These are phyloP conservation scores for Prunella fulvescens DNA, from an alignment of 2,113 vertebrate genomes.

Conservation along the genomic window DNA sequence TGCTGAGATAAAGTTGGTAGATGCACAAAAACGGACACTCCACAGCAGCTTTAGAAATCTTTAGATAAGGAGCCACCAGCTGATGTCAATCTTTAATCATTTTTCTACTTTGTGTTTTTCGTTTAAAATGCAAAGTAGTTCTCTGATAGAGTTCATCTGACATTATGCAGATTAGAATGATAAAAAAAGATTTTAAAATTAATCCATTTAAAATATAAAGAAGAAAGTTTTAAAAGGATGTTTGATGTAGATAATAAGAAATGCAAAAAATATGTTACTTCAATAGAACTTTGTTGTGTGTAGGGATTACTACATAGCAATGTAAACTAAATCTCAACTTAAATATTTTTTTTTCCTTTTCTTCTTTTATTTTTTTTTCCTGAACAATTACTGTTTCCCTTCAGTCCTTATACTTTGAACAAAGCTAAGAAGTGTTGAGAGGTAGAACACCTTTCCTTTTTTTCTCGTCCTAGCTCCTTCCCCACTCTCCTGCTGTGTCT, in stretches of 20 bases:
- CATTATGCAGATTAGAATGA: neutral
- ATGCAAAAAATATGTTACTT: neutral
- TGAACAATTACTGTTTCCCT: neutral
- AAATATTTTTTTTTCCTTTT: neutral
- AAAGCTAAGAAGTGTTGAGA: neutral
- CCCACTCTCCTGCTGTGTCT: neutral
- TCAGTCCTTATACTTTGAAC: neutral
- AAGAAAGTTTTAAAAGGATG: neutral
- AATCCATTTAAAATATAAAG: neutral
- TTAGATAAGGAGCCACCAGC: neutral
- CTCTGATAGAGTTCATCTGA: neutral
- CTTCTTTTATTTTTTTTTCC: neutral
- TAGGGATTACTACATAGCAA: neutral
- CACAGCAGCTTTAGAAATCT: neutral
- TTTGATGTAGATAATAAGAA: neutral
- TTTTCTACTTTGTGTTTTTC: neutral
- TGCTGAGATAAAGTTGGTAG: neutral
- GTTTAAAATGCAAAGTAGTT: conserved; percentile 3
- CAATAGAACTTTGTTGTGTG: neutral
- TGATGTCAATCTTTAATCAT: neutral
- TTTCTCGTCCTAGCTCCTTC: neutral
- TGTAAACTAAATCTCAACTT: neutral
- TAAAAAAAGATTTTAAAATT: neutral
- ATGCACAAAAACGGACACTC: neutral
- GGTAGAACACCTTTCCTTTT: neutral